Evolutionary conservation across 1,140 invertebrate species (phyloP).

Genomic region (Drosophila lacteicornis): DNA sequence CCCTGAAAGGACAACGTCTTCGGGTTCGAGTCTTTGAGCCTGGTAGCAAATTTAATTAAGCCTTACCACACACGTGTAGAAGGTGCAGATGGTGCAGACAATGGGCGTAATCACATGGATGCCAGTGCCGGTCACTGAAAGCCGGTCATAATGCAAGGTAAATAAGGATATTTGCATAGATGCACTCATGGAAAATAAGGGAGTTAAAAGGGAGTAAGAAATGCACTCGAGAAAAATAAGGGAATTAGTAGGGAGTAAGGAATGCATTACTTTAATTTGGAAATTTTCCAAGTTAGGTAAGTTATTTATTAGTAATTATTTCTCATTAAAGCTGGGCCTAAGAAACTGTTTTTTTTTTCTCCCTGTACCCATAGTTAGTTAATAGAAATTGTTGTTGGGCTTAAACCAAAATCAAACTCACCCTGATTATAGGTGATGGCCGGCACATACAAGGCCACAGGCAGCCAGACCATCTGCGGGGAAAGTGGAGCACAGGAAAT

Average conservation of each 20-base stretch:
- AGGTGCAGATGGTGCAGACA: slow-evolving; percentile 94
- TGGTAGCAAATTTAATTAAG: slow-evolving; percentile 45
- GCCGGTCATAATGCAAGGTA: neutral
- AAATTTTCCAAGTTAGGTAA: no score
- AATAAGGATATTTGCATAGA: neutral
- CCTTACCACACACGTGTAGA: slow-evolving; percentile 95
- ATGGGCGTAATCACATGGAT: slow-evolving; percentile 92
- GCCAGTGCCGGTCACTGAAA: slow-evolving; percentile 93
- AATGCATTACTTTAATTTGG: no score
- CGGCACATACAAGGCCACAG: slow-evolving; percentile 92
- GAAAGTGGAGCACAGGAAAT: neutral
- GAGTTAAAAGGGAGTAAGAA: no score
- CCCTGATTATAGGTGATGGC: slow-evolving; percentile 92
- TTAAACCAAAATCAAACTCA: slow-evolving; percentile 69
- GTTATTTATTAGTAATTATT: neutral
- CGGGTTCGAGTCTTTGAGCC: neutral
- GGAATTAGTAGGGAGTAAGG: no score
- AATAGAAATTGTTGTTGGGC: neutral
- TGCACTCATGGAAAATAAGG: neutral
- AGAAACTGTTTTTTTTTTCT: neutral
- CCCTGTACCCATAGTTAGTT: neutral
- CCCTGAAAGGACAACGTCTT: slow-evolving; percentile 87
- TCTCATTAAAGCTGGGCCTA: neutral
- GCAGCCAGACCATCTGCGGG: slow-evolving; percentile 86
- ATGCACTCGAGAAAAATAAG: no score